These are phyloP conservation scores for Frankliniella fusca DNA, from an alignment of 2,888 invertebrate genomes.

Conservation along the genomic window DNA sequence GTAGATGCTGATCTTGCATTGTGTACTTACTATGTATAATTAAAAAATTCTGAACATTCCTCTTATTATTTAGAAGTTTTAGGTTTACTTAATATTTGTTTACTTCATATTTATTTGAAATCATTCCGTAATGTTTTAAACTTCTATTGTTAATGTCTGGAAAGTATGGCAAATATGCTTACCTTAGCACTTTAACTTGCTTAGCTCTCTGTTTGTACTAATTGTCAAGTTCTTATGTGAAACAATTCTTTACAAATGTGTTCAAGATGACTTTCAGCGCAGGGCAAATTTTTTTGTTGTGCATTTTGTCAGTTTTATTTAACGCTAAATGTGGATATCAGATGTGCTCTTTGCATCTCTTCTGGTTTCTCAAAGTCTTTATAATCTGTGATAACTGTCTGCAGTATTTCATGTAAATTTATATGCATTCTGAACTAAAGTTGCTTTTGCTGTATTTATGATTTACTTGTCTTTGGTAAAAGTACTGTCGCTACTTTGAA, in stretches of 20 bases:
- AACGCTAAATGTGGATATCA: not conserved
- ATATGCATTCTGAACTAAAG: not conserved
- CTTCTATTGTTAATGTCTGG: not conserved
- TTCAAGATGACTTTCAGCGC: too few species aligned
- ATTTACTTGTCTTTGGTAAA: not conserved
- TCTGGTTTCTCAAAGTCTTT: not conserved
- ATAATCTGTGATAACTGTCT: not conserved
- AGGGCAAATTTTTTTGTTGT: not conserved
- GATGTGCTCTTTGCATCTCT: not conserved
- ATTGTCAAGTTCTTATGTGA: too few species aligned
- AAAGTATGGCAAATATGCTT: too few species aligned
- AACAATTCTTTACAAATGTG: too few species aligned
- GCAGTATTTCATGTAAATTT: not conserved
- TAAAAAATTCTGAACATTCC: not conserved
- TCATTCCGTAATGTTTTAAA: not conserved
- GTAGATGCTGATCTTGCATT: not conserved
- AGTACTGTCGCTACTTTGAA: not conserved
- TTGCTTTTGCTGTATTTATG: not conserved
- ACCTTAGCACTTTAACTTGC: too few species aligned
- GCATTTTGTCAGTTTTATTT: not conserved
- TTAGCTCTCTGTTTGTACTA: too few species aligned
- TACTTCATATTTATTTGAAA: not conserved
- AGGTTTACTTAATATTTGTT: not conserved
- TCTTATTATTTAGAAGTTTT: not conserved
- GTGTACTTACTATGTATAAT: not conserved